phyloP scores from a whole-genome alignment of 2,113 vertebrate species.

The Mastomys natalensis region DNA sequence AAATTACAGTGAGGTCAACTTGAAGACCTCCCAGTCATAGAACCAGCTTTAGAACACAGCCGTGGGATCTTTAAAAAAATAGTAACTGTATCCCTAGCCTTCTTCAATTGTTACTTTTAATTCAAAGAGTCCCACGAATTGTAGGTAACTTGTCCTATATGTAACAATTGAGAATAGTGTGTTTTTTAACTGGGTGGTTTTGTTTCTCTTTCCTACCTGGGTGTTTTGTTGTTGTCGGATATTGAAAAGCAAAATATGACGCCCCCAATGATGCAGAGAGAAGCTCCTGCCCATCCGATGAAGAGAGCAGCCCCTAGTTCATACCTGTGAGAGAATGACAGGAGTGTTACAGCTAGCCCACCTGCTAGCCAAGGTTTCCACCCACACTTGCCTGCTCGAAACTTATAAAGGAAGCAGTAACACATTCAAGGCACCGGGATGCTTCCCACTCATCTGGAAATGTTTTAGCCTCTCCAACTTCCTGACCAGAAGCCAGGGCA shows the following conservation, averaged over 20 bases:
- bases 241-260: constrained; percentile 91
- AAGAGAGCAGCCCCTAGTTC: constrained; percentile 97
- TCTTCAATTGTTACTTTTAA: background rate
- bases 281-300: constrained; percentile 95
- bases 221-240: constrained; percentile 84
- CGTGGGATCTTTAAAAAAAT: background rate
- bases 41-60: background rate
- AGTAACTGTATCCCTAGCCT: background rate
- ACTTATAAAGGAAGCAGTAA: background rate
- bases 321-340: constrained; percentile 88
- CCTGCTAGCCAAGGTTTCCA: background rate
- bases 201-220: constrained; percentile 86
- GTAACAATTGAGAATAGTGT: background rate
- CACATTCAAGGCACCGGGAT: background rate
- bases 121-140: background rate
- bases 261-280: constrained; percentile 93
- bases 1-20: background rate
- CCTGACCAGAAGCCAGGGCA: background rate
- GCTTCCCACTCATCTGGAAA: background rate
- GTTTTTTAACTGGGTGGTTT: background rate
- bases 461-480: background rate
- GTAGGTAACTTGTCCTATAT: background rate
- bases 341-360: constrained; percentile 27
- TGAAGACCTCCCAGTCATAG: background rate
- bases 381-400: background rate